Conservation (phyloP, 2,888 invertebrate species). For the Dusona sp. region DNA sequence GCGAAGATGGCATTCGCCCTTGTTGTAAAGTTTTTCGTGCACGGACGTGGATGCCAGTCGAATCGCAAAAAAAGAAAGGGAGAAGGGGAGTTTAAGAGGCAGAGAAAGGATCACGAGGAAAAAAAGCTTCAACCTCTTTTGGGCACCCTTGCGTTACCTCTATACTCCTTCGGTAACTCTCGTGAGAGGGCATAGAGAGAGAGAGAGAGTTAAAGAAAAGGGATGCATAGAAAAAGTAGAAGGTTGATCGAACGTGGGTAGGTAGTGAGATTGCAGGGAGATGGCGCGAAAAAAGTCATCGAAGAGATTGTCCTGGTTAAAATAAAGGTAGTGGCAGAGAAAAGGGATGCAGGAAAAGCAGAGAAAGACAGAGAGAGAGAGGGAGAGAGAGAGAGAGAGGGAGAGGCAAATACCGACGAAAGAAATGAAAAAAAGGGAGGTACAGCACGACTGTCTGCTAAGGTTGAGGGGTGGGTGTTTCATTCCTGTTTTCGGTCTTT, state of each 20-base stretch:
- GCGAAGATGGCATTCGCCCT: conserved; percentile 74
- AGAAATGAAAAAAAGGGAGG: conserved; percentile 25
- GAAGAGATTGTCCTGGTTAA: conserved; percentile 45
- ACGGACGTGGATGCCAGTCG: conserved; percentile 40
- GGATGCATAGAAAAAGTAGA: conserved; percentile 26
- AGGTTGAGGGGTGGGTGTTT: conserved; percentile 78
- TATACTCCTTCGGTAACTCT: conserved; percentile 41
- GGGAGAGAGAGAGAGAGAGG: conserved; percentile 22
- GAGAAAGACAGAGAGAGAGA: conserved; percentile 35
- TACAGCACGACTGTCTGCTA: conserved; percentile 11
- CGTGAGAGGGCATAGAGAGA: conserved; percentile 18
- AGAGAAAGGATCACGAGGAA: conserved; percentile 69
- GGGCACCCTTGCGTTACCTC: conserved; percentile 14
- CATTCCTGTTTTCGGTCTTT: conserved; percentile 79
- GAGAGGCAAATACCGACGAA: conserved; percentile 15
- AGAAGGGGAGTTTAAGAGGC: conserved; percentile 10
- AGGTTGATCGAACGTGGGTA: conserved; percentile 44
- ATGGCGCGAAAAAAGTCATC: conserved; percentile 46
- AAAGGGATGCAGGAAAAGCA: conserved; percentile 3
- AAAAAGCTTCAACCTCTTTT: conserved; percentile 49
- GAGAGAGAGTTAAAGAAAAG: conserved; percentile 33
- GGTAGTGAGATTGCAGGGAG: conserved; percentile 32
- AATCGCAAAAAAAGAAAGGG: conserved; percentile 6
- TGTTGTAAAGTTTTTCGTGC: conserved; percentile 79
- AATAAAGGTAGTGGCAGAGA: conserved; percentile 20